Conservation (phyloP, 2,113 vertebrate species). For the Ammospiza nelsoni region DNA sequence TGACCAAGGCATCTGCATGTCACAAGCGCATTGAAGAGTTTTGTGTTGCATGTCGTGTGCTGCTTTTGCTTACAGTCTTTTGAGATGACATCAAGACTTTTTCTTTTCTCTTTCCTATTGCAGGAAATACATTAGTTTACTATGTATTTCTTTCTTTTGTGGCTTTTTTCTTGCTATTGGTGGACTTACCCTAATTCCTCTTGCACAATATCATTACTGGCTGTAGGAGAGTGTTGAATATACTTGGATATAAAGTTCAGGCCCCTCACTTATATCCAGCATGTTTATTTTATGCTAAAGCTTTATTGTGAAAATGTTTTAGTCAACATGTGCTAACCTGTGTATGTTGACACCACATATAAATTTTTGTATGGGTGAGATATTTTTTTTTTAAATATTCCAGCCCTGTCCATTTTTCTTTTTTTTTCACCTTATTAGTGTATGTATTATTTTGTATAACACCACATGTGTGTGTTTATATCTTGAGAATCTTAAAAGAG, state of each 20-base stretch:
- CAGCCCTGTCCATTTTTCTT: not conserved
- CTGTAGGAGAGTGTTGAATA: not conserved
- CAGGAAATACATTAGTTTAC: not conserved
- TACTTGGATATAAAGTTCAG: not conserved
- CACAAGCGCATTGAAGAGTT: not conserved
- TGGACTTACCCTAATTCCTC: not conserved
- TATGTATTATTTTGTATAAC: not conserved
- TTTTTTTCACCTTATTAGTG: not conserved
- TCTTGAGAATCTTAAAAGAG: not conserved
- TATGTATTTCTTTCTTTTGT: not conserved
- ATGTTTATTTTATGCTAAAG: not conserved
- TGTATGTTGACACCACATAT: not conserved
- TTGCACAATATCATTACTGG: not conserved
- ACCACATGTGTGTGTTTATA: not conserved
- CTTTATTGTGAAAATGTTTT: not conserved
- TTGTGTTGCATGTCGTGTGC: not conserved
- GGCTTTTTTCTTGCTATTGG: not conserved
- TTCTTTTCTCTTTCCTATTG: not conserved
- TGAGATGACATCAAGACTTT: not conserved
- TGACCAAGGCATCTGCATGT: not conserved
- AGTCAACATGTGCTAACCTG: not conserved
- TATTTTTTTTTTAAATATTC: not conserved
- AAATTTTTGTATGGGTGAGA: not conserved
- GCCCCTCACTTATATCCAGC: not conserved
- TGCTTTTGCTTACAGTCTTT: not conserved